A percentile compares a stretch with the other conserved stretches of the same genome.
These are phyloP conservation scores for Entelurus aequoreus DNA, from an alignment of 2,113 vertebrate genomes.

Conservation along the genomic window DNA sequence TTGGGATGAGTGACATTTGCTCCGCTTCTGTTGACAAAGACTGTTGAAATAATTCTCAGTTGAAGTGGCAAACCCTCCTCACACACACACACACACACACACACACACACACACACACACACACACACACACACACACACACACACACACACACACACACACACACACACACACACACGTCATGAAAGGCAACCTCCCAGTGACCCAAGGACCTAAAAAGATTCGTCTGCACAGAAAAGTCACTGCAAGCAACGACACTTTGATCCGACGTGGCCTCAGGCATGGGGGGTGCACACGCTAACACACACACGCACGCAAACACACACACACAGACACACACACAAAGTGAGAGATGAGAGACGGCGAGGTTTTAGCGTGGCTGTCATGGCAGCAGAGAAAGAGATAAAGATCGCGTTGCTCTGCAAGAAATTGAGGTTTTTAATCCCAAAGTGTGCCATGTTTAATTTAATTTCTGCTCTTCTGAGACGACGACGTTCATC, in stretches of 20 bases:
- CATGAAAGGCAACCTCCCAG: constrained; percentile 49
- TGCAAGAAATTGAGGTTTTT: constrained; percentile 30
- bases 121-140: not conserved
- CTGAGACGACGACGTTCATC: not conserved
- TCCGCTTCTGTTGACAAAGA: too few relatives aligned
- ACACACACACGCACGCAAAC: not conserved
- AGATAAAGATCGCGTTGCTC: constrained; percentile 50
- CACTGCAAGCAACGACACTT: constrained; percentile 34
- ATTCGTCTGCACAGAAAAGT: constrained; percentile 29
- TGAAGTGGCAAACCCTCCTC: not conserved
- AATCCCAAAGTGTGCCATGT: constrained; percentile 24
- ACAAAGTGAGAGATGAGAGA: constrained; percentile 16
- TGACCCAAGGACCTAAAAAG: constrained; percentile 46
- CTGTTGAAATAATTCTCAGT: too few relatives aligned
- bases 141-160: not conserved
- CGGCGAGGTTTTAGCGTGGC: constrained; percentile 13
- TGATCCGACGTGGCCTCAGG: constrained; percentile 49
- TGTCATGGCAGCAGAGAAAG: constrained; percentile 17
- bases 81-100: not conserved
- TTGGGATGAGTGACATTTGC: too few relatives aligned
- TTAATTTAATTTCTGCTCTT: constrained; percentile 13
- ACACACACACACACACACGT: not conserved
- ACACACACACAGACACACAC: not conserved
- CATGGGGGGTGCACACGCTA: constrained; percentile 18
- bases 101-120: constrained; percentile 10